Evolutionary conservation across 1,140 invertebrate genomes (phyloP).

Genomic region (Pogonomyrmex californicus): DNA sequence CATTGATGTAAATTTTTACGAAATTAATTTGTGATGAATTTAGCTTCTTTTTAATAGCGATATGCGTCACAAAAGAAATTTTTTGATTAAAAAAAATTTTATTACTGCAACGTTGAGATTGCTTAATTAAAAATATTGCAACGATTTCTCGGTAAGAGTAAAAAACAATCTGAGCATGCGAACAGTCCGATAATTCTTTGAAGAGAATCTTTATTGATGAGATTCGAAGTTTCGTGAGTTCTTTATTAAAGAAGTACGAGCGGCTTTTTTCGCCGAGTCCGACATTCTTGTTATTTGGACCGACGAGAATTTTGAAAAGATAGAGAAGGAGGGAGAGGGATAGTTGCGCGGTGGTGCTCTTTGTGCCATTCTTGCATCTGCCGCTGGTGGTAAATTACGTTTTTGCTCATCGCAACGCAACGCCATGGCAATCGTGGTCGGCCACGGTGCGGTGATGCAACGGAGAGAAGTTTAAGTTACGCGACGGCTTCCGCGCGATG

Average conservation of each 20-base stretch:
- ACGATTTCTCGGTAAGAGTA: constrained; percentile 7
- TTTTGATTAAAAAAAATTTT: background rate
- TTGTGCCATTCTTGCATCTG: constrained; percentile 16
- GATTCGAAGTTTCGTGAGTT: constrained; percentile 9
- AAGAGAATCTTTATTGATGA: constrained; percentile 36
- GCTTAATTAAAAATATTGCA: background rate
- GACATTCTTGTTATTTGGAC: constrained; percentile 24
- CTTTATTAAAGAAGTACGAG: background rate
- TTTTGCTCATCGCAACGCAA: constrained; percentile 73
- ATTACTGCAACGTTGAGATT: background rate
- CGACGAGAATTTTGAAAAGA: constrained; percentile 62
- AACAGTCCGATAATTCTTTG: constrained; percentile 17
- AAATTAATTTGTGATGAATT: background rate
- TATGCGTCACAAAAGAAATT: background rate
- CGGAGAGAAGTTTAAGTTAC: constrained; percentile 30
- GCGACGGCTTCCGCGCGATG: constrained; percentile 60
- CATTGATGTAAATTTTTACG: background rate
- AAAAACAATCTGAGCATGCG: background rate
- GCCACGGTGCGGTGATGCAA: constrained; percentile 36
- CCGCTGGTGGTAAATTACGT: constrained; percentile 82
- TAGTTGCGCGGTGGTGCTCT: background rate
- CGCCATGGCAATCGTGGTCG: constrained; percentile 57
- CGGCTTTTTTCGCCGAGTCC: background rate
- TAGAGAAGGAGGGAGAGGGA: background rate
- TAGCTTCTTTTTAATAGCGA: background rate